Conservation (phyloP, 2,113 vertebrate species). For the Ptilorrhoa leucosticta region DNA sequence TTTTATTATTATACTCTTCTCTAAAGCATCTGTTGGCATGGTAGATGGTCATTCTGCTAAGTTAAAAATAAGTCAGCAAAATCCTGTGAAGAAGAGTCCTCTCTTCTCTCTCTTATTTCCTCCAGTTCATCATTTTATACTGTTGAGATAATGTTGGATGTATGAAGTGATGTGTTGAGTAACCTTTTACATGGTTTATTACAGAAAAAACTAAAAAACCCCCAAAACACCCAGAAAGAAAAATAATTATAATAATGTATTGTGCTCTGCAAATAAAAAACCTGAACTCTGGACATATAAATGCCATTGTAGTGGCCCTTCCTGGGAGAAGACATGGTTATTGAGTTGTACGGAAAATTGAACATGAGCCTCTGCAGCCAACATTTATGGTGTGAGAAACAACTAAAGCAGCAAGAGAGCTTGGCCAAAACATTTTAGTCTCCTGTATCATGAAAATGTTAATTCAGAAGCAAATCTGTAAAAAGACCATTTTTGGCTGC, state of each 20-base stretch:
- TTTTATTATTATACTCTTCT: background rate
- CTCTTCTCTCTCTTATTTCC: background rate
- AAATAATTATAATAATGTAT: background rate
- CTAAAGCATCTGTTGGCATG: background rate
- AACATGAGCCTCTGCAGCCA: accelerated
- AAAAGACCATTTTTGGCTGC: background rate
- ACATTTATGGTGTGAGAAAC: background rate
- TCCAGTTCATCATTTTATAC: background rate
- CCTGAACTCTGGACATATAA: background rate
- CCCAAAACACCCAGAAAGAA: background rate
- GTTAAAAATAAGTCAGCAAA: background rate
- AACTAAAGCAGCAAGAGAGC: background rate
- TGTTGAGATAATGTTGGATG: background rate
- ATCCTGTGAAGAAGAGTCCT: background rate
- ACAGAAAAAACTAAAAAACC: background rate
- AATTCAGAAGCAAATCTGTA: background rate
- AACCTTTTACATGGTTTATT: background rate
- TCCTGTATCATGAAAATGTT: background rate
- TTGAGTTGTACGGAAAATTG: background rate
- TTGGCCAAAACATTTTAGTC: background rate
- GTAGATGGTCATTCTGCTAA: background rate
- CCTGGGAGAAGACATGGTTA: background rate
- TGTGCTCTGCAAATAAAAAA: background rate
- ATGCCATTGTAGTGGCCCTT: background rate
- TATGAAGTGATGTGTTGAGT: background rate